Conservation (phyloP, 2,888 invertebrate species). For the Eucriotettix oculatus region DNA sequence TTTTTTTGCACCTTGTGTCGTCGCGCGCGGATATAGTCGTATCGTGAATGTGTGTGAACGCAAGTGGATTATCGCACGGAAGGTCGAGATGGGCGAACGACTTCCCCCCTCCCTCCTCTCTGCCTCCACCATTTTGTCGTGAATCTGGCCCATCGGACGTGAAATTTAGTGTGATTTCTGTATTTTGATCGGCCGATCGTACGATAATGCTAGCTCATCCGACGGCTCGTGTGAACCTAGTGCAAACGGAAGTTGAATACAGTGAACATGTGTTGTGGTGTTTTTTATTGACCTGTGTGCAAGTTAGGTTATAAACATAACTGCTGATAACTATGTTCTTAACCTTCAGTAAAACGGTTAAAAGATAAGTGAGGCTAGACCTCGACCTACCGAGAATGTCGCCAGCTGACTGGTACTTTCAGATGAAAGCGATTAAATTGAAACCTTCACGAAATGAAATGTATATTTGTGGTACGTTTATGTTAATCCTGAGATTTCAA, state of each 20-base stretch:
- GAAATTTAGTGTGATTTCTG: no score
- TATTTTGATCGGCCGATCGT: no score
- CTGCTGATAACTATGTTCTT: background rate
- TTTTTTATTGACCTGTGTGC: background rate
- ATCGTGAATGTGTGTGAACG: background rate
- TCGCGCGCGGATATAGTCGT: no score
- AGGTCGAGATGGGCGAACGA: background rate
- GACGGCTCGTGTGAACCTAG: no score
- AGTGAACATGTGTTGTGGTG: no score
- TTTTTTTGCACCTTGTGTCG: no score
- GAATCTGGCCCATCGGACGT: conserved; percentile 16
- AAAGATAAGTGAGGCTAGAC: background rate
- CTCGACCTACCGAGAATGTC: background rate
- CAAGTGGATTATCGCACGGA: background rate
- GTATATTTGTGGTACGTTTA: background rate
- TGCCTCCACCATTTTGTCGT: conserved; percentile 23
- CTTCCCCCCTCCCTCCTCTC: conserved; percentile 9
- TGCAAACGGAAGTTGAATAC: no score
- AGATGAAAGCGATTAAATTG: background rate
- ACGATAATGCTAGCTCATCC: no score
- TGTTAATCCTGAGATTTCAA: background rate
- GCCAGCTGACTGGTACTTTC: background rate
- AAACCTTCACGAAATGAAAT: background rate
- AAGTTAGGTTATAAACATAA: background rate
- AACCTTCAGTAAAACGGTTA: background rate